Evolutionary conservation across 2,888 invertebrate species (phyloP).

Genomic region (Seira musarum): DNA sequence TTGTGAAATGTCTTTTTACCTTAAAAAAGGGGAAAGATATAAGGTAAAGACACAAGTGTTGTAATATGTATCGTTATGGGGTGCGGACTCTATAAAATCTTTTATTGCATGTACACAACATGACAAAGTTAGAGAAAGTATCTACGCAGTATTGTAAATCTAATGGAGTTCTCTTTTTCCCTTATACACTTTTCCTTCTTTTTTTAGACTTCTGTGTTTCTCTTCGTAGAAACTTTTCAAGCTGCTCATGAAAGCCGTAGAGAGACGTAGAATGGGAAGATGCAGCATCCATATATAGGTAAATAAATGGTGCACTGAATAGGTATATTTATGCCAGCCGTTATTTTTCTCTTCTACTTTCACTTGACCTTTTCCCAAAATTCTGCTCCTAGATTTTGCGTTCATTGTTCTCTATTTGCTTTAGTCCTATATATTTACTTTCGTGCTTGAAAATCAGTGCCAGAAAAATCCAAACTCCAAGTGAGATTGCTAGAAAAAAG

Average conservation of each 20-base stretch:
- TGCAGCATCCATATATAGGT: background rate
- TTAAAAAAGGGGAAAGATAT: too few species aligned
- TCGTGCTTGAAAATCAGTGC: background rate
- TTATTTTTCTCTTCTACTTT: background rate
- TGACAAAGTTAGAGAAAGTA: too few species aligned
- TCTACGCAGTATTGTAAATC: too few species aligned
- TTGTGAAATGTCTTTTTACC: constrained; percentile 6
- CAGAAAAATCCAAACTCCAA: background rate
- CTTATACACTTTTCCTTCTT: background rate
- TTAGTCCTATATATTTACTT: background rate
- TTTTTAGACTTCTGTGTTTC: too few species aligned
- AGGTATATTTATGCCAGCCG: background rate
- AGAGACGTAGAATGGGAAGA: background rate
- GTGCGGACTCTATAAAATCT: too few species aligned
- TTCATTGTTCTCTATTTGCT: background rate
- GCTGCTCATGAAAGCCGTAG: background rate
- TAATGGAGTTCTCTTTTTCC: background rate
- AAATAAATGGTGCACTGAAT: background rate
- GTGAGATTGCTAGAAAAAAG: background rate
- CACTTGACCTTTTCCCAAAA: background rate
- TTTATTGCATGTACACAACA: too few species aligned
- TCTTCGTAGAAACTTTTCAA: too few species aligned
- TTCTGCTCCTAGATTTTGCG: background rate
- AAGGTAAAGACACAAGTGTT: too few species aligned
- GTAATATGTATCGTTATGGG: too few species aligned